These are phyloP conservation scores for Euborellia annulipes DNA, from an alignment of 1,140 invertebrate species.

Conservation along the genomic window DNA sequence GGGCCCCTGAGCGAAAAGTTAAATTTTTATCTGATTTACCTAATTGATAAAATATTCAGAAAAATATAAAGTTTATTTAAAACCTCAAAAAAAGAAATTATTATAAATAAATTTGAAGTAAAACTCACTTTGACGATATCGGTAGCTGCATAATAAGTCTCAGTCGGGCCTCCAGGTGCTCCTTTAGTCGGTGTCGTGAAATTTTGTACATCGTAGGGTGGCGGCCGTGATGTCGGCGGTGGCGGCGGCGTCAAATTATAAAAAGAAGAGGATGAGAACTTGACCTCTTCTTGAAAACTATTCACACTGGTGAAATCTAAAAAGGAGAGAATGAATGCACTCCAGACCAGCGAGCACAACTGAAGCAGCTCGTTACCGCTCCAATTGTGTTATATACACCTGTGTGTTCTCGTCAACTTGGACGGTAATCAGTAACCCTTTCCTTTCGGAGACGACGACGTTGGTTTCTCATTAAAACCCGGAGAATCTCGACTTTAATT, in stretches of 20 bases:
- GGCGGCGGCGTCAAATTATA: slow-evolving; percentile 28
- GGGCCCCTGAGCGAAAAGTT: too few relatives aligned
- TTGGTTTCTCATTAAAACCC: too few relatives aligned
- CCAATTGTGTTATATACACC: slow-evolving; percentile 3
- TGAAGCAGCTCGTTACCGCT: background rate
- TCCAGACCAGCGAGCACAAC: slow-evolving; percentile 1
- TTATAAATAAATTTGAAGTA: too few relatives aligned
- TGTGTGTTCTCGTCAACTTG: slow-evolving; percentile 5
- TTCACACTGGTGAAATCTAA: slow-evolving; percentile 33
- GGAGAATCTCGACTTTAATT: too few relatives aligned
- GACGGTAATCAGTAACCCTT: background rate
- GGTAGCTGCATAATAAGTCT: slow-evolving; percentile 52
- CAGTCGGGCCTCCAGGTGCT: slow-evolving; percentile 28
- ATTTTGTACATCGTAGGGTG: slow-evolving; percentile 25
- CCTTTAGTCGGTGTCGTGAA: slow-evolving; percentile 15
- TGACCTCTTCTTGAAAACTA: slow-evolving; percentile 32
- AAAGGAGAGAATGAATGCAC: slow-evolving; percentile 13
- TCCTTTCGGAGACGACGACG: too few relatives aligned
- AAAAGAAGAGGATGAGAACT: slow-evolving; percentile 31
- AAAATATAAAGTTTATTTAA: too few relatives aligned
- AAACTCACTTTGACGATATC: slow-evolving; percentile 48
- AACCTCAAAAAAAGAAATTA: too few relatives aligned
- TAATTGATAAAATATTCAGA: too few relatives aligned
- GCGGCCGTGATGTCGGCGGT: slow-evolving; percentile 21
- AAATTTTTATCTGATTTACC: too few relatives aligned